Percentiles rank a stretch among this genome's conserved stretches.
Conservation (phyloP, 2,113 vertebrate species). For the Glaucidium brasilianum region DNA sequence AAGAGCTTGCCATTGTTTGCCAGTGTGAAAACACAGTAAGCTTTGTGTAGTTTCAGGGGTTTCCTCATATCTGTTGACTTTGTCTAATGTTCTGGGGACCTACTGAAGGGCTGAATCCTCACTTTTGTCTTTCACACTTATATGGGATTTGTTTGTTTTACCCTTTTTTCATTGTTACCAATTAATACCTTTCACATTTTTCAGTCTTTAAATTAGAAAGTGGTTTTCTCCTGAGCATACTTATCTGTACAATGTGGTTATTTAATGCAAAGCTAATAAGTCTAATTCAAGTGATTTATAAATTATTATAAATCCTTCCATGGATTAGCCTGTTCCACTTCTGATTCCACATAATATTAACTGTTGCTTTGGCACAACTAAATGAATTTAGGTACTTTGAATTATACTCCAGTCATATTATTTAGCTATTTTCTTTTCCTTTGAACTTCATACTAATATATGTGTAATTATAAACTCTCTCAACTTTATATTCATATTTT, state of each 20-base stretch:
- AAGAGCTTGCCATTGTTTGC: not conserved
- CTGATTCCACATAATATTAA: not conserved
- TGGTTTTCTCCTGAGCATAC: not conserved
- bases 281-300: not conserved
- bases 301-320: not conserved
- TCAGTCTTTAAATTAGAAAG: not conserved
- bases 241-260: fast-evolving
- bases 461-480: not conserved
- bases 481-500: not conserved
- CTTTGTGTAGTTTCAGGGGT: fast-evolving
- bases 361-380: not conserved
- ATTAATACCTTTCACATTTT: not conserved
- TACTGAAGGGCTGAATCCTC: not conserved
- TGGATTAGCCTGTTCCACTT: not conserved
- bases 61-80: not conserved
- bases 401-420: not conserved
- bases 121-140: not conserved
- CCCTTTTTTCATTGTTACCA: not conserved
- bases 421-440: not conserved
- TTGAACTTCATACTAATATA: not conserved
- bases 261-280: not conserved
- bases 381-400: not conserved
- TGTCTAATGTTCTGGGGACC: not conserved
- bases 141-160: not conserved
- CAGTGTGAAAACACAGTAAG: not conserved